These are phyloP conservation scores for Sesia bembeciformis DNA, from an alignment of 2,888 invertebrate genomes.

Conservation along the genomic window DNA sequence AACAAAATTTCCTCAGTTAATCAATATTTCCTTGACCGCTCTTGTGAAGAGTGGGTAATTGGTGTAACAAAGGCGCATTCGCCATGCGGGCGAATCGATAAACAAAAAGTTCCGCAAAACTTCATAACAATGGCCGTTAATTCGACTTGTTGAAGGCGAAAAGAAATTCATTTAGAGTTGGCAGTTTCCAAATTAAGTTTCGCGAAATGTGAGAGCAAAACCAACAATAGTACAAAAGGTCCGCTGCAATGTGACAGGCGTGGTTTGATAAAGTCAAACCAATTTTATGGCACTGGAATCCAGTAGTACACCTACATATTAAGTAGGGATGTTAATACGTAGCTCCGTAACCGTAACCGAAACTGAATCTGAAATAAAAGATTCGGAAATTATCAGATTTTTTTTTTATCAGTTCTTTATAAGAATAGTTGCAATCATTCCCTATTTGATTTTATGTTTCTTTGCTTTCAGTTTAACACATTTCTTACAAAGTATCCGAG, in stretches of 20 bases:
- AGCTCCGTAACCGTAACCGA: too few relatives aligned
- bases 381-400: too few relatives aligned
- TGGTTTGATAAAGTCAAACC: slow-evolving; percentile 25
- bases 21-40: too few relatives aligned
- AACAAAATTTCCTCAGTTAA: too few relatives aligned
- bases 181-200: slow-evolving; percentile 37
- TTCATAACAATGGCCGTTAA: slow-evolving; percentile 9
- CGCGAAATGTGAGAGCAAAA: slow-evolving; percentile 18
- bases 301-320: slow-evolving; percentile 15
- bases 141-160: slow-evolving; percentile 16
- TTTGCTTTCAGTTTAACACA: too few relatives aligned
- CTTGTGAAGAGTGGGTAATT: too few relatives aligned
- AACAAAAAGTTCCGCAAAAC: slow-evolving; percentile 3
- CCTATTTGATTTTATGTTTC: too few relatives aligned
- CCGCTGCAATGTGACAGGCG: slow-evolving; percentile 32
- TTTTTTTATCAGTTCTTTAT: too few relatives aligned
- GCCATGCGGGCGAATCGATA: neutral
- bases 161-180: slow-evolving; percentile 31
- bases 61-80: neutral
- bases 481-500: too few relatives aligned
- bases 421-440: too few relatives aligned
- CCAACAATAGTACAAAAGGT: slow-evolving; percentile 38
- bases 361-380: too few relatives aligned
- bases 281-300: slow-evolving; percentile 41
- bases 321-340: too few relatives aligned